Evolutionary conservation across 2,888 invertebrate genomes (phyloP).

Genomic region (Acanthoscelides obtectus): DNA sequence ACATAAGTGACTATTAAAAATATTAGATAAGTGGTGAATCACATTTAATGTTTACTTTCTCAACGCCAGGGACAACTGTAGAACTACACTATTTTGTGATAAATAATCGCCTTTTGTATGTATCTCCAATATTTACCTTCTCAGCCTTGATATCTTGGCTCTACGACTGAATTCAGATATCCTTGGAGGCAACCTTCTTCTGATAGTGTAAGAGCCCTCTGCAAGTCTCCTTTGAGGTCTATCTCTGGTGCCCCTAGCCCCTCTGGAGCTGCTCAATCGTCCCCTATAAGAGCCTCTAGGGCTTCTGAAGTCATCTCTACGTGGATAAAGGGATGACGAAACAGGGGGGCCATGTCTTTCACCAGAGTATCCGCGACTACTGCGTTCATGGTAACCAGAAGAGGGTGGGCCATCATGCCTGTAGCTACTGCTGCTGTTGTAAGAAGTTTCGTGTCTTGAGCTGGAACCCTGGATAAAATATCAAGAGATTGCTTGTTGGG

Average conservation of each 20-base stretch:
- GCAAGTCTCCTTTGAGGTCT: constrained; percentile 54
- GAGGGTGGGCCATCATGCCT: constrained; percentile 51
- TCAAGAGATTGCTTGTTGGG: background rate
- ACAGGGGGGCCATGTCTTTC: constrained; percentile 34
- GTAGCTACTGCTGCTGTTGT: constrained; percentile 43
- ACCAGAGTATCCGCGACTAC: constrained; percentile 53
- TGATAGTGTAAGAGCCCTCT: constrained; percentile 54
- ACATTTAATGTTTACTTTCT: background rate
- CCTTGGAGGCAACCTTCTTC: constrained; percentile 49
- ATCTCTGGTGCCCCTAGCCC: constrained; percentile 46
- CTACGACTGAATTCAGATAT: constrained; percentile 44
- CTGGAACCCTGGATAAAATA: constrained; percentile 46
- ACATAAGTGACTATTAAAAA: background rate
- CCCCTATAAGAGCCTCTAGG: constrained; percentile 42
- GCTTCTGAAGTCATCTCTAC: constrained; percentile 42
- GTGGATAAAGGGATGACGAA: constrained; percentile 32
- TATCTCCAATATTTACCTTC: constrained; percentile 44
- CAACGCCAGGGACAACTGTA: background rate
- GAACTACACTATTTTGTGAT: constrained; percentile 2
- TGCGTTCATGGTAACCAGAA: constrained; percentile 52
- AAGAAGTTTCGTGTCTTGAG: constrained; percentile 38
- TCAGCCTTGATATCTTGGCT: constrained; percentile 45
- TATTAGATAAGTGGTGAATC: background rate
- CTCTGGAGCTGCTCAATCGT: constrained; percentile 45
- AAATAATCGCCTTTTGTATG: constrained; percentile 5